Evolutionary conservation across 1,140 invertebrate species (phyloP).

Genomic region (Aphidius ervi): DNA sequence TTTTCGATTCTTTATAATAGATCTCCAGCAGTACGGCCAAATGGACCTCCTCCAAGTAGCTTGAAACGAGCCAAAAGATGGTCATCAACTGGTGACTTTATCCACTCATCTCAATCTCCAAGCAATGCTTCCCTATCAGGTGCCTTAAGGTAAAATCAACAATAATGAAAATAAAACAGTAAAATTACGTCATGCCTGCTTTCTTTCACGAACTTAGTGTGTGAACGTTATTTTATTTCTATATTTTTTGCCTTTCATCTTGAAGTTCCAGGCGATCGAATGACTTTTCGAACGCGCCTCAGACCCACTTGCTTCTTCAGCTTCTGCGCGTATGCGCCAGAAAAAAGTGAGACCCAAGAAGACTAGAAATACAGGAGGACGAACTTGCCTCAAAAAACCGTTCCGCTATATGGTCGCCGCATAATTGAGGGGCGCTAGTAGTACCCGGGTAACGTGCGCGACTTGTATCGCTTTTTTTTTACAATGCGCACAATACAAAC

Average conservation of each 20-base stretch:
- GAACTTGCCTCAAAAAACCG: too few species aligned
- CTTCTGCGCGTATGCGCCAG: too few species aligned
- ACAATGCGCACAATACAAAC: too few species aligned
- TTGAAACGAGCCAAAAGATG: slow-evolving; percentile 68
- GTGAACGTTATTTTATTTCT: background rate
- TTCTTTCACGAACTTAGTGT: background rate
- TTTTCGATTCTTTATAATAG: slow-evolving; percentile 22
- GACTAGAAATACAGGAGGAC: too few species aligned
- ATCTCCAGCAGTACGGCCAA: slow-evolving; percentile 44
- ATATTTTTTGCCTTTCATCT: background rate
- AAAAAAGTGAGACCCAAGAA: too few species aligned
- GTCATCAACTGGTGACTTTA: slow-evolving; percentile 79
- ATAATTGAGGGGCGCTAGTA: too few species aligned
- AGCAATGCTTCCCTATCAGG: slow-evolving; percentile 48
- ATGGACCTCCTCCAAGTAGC: slow-evolving; percentile 46
- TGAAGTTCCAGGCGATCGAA: too few species aligned
- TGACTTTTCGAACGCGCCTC: too few species aligned
- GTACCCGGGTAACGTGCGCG: too few species aligned
- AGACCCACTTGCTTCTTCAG: too few species aligned
- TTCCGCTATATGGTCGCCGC: too few species aligned
- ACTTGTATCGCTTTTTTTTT: too few species aligned
- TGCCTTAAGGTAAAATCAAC: slow-evolving; percentile 55
- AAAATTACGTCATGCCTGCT: slow-evolving; percentile 1
- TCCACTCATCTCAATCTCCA: slow-evolving; percentile 48
- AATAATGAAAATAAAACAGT: background rate